Evolutionary conservation across 2,888 invertebrate species (phyloP).

Genomic region (Orchesella flavescens): DNA sequence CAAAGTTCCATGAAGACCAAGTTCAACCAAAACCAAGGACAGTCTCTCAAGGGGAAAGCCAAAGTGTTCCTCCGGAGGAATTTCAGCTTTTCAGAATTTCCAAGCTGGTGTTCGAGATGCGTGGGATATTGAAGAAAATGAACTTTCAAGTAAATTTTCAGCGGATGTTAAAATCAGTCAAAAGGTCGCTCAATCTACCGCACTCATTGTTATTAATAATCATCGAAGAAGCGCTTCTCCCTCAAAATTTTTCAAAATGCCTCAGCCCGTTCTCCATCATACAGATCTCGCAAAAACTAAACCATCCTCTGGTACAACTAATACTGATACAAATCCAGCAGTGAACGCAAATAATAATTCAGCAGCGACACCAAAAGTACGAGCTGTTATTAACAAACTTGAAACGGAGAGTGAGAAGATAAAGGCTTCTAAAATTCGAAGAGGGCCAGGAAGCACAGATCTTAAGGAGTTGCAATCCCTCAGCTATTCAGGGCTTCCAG

Average conservation of each 20-base stretch:
- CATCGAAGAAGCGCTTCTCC: constrained; percentile 76
- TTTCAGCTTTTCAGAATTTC: constrained; percentile 90
- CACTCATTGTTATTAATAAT: constrained; percentile 90
- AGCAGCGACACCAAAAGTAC: constrained; percentile 64
- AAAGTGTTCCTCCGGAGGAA: constrained; percentile 76
- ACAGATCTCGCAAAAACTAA: constrained; percentile 2
- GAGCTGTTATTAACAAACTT: constrained; percentile 68
- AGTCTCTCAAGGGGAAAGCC: constrained; percentile 72
- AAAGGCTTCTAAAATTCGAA: constrained; percentile 89
- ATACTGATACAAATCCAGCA: constrained; percentile 64
- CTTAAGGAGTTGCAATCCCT: constrained; percentile 89
- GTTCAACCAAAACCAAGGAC: constrained; percentile 81
- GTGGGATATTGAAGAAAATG: constrained; percentile 97
- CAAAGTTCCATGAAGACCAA: constrained; percentile 88
- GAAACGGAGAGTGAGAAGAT: constrained; percentile 77
- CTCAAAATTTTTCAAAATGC: constrained; percentile 42
- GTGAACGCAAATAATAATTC: constrained; percentile 65
- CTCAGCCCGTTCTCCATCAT: constrained; percentile 49
- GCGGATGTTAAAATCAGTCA: constrained; percentile 87
- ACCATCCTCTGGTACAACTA: constrained; percentile 56
- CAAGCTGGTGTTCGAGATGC: constrained; percentile 97
- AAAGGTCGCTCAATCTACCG: constrained; percentile 90
- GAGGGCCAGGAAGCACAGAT: constrained; percentile 82
- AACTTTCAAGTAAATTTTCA: constrained; percentile 77
- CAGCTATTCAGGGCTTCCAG: constrained; percentile 98